These are phyloP conservation scores for Agrotis segetum DNA, from an alignment of 2,888 invertebrate genomes.

Conservation along the genomic window DNA sequence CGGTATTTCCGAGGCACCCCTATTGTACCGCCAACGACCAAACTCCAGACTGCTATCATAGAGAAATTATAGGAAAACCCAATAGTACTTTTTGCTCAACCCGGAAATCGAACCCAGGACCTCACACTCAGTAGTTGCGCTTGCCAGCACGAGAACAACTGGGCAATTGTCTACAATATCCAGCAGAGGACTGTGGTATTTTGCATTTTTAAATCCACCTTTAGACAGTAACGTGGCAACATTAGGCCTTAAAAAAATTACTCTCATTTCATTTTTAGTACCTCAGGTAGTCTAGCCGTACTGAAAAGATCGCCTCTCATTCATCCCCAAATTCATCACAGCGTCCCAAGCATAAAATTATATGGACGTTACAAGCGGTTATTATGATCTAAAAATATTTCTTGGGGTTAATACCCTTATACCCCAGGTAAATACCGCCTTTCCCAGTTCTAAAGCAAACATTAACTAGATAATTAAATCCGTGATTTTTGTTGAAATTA, in stretches of 20 bases:
- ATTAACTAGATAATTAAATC: neutral
- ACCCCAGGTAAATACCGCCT: neutral
- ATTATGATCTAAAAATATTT: neutral
- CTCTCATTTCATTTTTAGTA: neutral
- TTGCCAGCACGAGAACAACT: too few relatives aligned
- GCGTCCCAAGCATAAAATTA: neutral
- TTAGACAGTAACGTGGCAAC: too few relatives aligned
- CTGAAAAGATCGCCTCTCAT: neutral
- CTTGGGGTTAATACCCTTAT: neutral
- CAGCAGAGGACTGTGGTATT: neutral
- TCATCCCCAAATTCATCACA: neutral
- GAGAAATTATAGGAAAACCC: too few relatives aligned
- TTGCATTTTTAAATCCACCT: neutral
- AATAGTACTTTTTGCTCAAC: too few relatives aligned
- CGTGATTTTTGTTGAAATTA: conserved; percentile 1
- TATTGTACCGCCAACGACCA: too few relatives aligned
- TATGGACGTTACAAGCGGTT: neutral
- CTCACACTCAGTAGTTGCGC: too few relatives aligned
- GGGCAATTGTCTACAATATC: neutral
- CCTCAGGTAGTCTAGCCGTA: neutral
- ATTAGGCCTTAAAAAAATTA: too few relatives aligned
- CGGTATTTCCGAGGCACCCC: too few relatives aligned
- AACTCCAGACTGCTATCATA: too few relatives aligned
- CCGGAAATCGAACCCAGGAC: too few relatives aligned
- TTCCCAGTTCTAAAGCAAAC: neutral